A percentile compares a stretch with the other conserved stretches of the same genome.
phyloP scores from a whole-genome alignment of 2,797 vertebrate genomes.

The Amazona ochrocephala region DNA sequence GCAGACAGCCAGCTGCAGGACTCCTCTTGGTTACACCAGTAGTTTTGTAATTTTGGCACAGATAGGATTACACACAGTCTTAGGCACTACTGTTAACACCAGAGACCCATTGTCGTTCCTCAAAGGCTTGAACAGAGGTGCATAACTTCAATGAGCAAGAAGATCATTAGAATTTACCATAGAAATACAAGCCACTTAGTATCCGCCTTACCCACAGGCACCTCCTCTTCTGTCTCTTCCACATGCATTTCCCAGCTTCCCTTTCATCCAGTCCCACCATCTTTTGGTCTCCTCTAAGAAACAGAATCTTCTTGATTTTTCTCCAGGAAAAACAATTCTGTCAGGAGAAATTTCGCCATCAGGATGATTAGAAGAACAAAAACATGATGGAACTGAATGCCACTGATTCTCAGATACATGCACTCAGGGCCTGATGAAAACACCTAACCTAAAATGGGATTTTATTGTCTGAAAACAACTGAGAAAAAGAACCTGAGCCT shows the following conservation, averaged over 20 bases:
- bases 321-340: not conserved
- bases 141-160: not conserved
- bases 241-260: not conserved
- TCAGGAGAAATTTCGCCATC: not conserved
- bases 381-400: rapidly evolving
- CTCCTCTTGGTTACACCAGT: not conserved
- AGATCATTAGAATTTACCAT: not conserved
- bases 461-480: not conserved
- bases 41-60: not conserved
- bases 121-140: not conserved
- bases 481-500: not conserved
- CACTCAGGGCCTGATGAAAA: not conserved
- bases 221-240: not conserved
- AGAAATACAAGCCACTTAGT: not conserved
- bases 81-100: not conserved
- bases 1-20: not conserved
- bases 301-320: not conserved
- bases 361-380: not conserved
- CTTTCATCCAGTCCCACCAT: not conserved
- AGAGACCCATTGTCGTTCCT: not conserved
- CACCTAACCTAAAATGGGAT: not conserved
- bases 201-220: not conserved
- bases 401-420: not conserved
- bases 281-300: not conserved
- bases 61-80: not conserved